Evolutionary conservation across 2,888 invertebrate species (phyloP).

Genomic region (Belgica antarctica): DNA sequence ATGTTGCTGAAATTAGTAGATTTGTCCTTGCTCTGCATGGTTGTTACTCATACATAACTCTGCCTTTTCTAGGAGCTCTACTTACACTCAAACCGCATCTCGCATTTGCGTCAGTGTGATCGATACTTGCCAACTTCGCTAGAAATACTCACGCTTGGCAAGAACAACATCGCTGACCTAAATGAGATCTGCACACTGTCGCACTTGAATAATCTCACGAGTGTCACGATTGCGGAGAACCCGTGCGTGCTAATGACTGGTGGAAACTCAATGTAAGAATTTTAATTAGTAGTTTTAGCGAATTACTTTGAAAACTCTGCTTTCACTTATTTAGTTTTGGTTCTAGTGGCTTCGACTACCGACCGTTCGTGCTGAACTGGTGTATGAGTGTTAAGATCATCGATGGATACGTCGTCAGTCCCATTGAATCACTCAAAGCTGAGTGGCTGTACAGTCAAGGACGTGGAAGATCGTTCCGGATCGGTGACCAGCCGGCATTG

Average conservation of each 20-base stretch:
- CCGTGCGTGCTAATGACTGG: conserved; percentile 80
- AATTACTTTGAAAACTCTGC: not conserved
- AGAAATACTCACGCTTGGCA: conserved; percentile 72
- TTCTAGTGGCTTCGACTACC: conserved; percentile 81
- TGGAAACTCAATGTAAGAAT: conserved; percentile 66
- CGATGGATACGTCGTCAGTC: conserved; percentile 84
- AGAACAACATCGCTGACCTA: conserved; percentile 79
- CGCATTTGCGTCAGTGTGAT: conserved; percentile 77
- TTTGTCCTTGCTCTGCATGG: too few species aligned
- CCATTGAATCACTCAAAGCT: conserved; percentile 90
- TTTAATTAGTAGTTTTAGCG: not conserved
- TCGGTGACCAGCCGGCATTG: conserved; percentile 79
- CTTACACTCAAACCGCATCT: conserved; percentile 81
- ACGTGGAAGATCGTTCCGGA: conserved; percentile 80
- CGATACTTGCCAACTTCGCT: conserved; percentile 75
- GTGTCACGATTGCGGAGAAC: conserved; percentile 82
- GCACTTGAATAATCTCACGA: conserved; percentile 71
- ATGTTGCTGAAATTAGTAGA: too few species aligned
- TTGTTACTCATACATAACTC: not conserved
- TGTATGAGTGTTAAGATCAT: conserved; percentile 82
- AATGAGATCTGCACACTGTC: conserved; percentile 82
- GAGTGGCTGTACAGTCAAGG: conserved; percentile 97
- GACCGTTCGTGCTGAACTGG: conserved; percentile 92
- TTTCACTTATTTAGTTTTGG: conserved; percentile 52
- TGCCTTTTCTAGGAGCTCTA: conserved; percentile 69